These are phyloP conservation scores for Adelges cooleyi DNA, from an alignment of 1,140 invertebrate genomes.

Conservation along the genomic window DNA sequence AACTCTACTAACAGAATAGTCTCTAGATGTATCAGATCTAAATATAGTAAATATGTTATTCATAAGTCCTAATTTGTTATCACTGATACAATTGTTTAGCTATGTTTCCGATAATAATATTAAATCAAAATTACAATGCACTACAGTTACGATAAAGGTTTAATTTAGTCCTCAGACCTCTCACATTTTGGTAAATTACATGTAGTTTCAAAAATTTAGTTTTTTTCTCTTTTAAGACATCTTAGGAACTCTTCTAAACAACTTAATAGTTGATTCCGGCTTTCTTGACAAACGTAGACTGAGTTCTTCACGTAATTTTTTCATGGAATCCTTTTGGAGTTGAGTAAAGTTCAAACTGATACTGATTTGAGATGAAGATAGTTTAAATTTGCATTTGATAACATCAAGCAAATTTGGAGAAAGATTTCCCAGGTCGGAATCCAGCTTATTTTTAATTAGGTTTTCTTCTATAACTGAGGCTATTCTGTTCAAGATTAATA, in stretches of 20 bases:
- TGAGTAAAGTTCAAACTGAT: background rate
- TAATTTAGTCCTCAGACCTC: background rate
- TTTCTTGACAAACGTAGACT: background rate
- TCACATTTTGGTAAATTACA: conserved; percentile 3
- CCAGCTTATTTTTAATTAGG: no score
- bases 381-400: background rate
- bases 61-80: background rate
- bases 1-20: background rate
- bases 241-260: background rate
- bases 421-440: no score
- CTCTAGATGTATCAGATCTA: background rate
- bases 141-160: background rate
- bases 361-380: background rate
- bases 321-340: background rate
- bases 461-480: no score
- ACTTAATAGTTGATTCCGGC: background rate
- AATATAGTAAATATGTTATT: background rate
- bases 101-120: background rate
- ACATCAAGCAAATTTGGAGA: background rate
- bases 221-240: background rate
- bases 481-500: no score
- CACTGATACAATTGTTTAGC: background rate
- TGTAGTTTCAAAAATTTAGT: background rate
- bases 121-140: background rate
- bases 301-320: background rate